These are phyloP conservation scores for Troilus luridus DNA, from an alignment of 2,888 invertebrate species.

Conservation along the genomic window DNA sequence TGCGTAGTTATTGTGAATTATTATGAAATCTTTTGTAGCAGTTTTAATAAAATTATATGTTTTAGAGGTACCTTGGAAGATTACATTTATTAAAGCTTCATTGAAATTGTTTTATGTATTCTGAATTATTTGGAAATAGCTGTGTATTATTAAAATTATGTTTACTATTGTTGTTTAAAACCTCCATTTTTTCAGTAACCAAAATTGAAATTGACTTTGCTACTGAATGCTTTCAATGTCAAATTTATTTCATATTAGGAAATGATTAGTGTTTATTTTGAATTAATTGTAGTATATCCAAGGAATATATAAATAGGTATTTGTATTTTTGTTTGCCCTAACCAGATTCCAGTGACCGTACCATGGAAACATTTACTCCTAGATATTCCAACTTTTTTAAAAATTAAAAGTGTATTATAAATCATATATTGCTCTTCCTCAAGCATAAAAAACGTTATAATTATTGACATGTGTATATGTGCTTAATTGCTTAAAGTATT, in stretches of 20 bases:
- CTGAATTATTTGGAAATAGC: constrained; percentile 10
- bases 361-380: not conserved
- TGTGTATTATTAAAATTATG: constrained; percentile 30
- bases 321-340: not conserved
- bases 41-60: constrained; percentile 20
- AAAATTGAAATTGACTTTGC: constrained; percentile 3
- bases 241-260: not conserved
- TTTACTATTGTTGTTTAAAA: constrained; percentile 18
- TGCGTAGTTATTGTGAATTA: constrained; percentile 23
- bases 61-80: constrained; percentile 7
- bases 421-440: not conserved
- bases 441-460: not conserved
- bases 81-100: constrained; percentile 42
- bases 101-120: constrained; percentile 7
- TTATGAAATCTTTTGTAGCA: not conserved
- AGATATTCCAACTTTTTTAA: not conserved
- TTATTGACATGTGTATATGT: not conserved
- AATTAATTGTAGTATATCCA: constrained; percentile 48
- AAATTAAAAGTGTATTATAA: not conserved
- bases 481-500: not conserved
- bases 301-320: not conserved
- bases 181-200: not conserved
- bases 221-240: not conserved
- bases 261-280: not conserved
- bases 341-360: not conserved